These are phyloP conservation scores for Bombus impatiens DNA, from an alignment of 1,140 invertebrate genomes.

Conservation along the genomic window DNA sequence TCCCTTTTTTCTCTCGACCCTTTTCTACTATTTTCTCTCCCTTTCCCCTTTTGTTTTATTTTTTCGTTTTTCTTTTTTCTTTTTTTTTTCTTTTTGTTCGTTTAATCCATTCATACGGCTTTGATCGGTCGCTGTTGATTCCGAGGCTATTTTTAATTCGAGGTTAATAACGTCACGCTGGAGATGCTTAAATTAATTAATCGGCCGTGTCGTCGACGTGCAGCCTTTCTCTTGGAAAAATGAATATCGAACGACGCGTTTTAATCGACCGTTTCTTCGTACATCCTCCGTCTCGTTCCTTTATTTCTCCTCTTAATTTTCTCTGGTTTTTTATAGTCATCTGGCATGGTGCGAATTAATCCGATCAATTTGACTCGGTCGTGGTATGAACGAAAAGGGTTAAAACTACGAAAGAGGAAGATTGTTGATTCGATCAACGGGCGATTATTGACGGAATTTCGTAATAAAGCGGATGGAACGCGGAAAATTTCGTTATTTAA, in stretches of 20 bases:
- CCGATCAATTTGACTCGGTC: constrained; percentile 42
- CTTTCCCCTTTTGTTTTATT: neutral
- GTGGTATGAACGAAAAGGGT: neutral
- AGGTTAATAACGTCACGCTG: neutral
- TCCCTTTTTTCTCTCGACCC: neutral
- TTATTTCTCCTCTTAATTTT: neutral
- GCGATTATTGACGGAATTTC: constrained; percentile 64
- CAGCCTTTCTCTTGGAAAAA: neutral
- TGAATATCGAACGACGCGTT: neutral
- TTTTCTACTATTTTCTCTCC: neutral
- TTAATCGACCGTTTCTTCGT: neutral
- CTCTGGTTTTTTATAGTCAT: neutral
- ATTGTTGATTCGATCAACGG: constrained; percentile 53
- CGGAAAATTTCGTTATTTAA: constrained; percentile 67
- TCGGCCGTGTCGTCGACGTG: neutral
- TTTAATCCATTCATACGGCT: neutral
- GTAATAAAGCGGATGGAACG: constrained; percentile 60
- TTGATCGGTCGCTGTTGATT: neutral
- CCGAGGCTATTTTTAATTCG: constrained; percentile 12
- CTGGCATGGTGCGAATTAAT: neutral
- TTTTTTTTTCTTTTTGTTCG: too few relatives aligned
- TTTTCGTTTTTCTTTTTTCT: neutral
- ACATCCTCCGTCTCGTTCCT: neutral
- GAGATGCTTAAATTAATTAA: constrained; percentile 30
- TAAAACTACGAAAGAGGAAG: neutral